Base-by-base conservation (phyloP, 2,797 vertebrate species). In the Acanthis flammea region DNA sequence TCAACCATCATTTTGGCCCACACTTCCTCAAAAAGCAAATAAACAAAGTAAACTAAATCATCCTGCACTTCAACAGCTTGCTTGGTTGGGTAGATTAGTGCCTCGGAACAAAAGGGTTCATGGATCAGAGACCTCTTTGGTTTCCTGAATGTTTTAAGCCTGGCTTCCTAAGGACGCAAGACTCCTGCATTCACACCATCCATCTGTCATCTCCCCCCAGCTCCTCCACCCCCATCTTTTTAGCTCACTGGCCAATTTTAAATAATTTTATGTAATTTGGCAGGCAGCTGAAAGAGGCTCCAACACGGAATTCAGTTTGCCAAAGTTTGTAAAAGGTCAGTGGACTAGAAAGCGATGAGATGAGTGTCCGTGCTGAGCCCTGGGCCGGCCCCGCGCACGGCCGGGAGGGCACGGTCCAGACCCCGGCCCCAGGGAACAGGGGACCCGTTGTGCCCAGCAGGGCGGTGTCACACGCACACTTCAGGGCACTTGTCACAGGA, bases 241-340 rank as follows among this genome's bases (percentile, higher is more conserved):
- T 60, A 41, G 76, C 77, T 91, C 60, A 17, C 81, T 33, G 86
- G 81, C 86, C 91, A 80, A 58, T 89, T 92, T 75, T 16, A 90
- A 90, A 94, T 81, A 86, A 88, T 88, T 94, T 57, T 42, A 63
- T 88, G 83, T 71, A 42, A 74, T 93, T 86, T 93, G 95, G 88
- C 94, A 95, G 85, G 72, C 78, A 53, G 57, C 2, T 39, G 88
- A 79, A 92, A 79, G 44, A 88, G 65, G 72, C 61, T 94, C 61
- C 88, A 53, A 33, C 37, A 14, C 68, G 3, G 42, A 79, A 42
- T 74, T 91, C 30, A 28, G 72, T 83, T n/a, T 77, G 90, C 92
- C 68, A 67, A 94, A 86, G 82, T 95, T 80, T 35, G 54, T 63
- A 53, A 24, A 63, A 86, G 88, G 55, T 22, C 79, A 88, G 75